These are phyloP conservation scores for Cynoglossus semilaevis DNA, from an alignment of 2,113 vertebrate species.

Conservation along the genomic window DNA sequence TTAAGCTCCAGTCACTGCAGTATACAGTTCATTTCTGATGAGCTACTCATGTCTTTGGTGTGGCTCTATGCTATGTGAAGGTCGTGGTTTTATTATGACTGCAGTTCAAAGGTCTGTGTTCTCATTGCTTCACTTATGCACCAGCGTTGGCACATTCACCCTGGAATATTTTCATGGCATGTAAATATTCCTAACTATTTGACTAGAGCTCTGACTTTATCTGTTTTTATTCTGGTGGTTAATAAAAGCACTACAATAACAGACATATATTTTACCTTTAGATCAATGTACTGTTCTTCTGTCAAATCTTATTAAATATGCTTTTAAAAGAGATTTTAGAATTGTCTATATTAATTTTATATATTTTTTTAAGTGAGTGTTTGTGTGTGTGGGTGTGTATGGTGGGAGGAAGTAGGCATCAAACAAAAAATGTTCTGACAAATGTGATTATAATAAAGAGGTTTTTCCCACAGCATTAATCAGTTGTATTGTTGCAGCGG, in stretches of 20 bases:
- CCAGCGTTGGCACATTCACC: slow-evolving; percentile 9
- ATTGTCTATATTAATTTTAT: too few relatives aligned
- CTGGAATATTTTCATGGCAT: not conserved
- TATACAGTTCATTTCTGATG: slow-evolving; percentile 68
- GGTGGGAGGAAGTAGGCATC: too few relatives aligned
- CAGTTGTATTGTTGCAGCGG: slow-evolving; percentile 74
- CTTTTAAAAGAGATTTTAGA: too few relatives aligned
- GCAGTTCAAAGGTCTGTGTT: slow-evolving; percentile 40
- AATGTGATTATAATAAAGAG: slow-evolving; percentile 67
- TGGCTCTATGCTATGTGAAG: slow-evolving; percentile 35
- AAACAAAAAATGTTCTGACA: slow-evolving; percentile 38
- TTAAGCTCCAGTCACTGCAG: slow-evolving; percentile 63
- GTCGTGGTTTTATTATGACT: slow-evolving; percentile 41
- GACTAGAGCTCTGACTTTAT: too few relatives aligned
- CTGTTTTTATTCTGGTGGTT: too few relatives aligned
- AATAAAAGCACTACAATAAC: too few relatives aligned
- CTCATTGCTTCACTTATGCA: slow-evolving; percentile 9
- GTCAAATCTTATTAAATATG: too few relatives aligned
- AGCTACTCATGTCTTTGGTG: slow-evolving; percentile 45
- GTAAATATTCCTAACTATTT: too few relatives aligned
- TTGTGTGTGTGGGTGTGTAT: not conserved
- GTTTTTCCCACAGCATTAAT: slow-evolving; percentile 71
- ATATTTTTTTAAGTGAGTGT: not conserved
- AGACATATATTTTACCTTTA: too few relatives aligned
- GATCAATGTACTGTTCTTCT: too few relatives aligned